Base-by-base conservation (phyloP, 1,140 invertebrate genomes). In the Myzus persicae region DNA sequence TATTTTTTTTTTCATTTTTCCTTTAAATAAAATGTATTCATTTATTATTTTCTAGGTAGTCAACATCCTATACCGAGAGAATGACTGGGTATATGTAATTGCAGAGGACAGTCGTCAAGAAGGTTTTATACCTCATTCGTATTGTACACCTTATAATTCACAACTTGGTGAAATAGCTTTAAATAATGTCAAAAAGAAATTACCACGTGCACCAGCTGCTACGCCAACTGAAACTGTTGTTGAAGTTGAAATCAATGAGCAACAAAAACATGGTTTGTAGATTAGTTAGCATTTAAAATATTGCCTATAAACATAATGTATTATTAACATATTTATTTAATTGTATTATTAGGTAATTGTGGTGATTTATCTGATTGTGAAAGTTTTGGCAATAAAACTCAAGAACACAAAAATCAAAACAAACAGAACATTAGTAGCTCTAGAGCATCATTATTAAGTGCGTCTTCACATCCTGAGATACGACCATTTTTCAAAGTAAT, bases 71-170 rank as follows among this genome's bases (percentile, higher is more conserved):
- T 99, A 99, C 95, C 96, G 98, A 94, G 98, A 99, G 95, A 99
- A 99, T 95, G 98, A 99, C 94, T 99, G 98, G 98, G 98, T 99
- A 2, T 99, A 99, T 96, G 98, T 99, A 0, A 98, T 99, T 95
- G 97, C 98, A 4, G 97, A 98, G 88, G 97, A 98, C 93, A 97
- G 97, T 48, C 96, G 98, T 93, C 96, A 97, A 95, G 98, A 99
- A 95, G 98, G 98, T 3, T 99, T 99, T 94, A 98, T 99, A 94
- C 98, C 98, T 22, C 97, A 98, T 95, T 98, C 98, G 0, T 99
- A 99, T 95, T 98, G 98, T 95, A 97, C 98, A 1, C 97, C 98
- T 0, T 98, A 97, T 94, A 97, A 97, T 76, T 97, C 97, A 67
- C 96, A 96, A 54, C 95, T 98, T 94, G 97, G 97, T 31, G 97